Evolutionary conservation across 2,888 invertebrate species (phyloP).

Genomic region (Dolichomitus sp.): DNA sequence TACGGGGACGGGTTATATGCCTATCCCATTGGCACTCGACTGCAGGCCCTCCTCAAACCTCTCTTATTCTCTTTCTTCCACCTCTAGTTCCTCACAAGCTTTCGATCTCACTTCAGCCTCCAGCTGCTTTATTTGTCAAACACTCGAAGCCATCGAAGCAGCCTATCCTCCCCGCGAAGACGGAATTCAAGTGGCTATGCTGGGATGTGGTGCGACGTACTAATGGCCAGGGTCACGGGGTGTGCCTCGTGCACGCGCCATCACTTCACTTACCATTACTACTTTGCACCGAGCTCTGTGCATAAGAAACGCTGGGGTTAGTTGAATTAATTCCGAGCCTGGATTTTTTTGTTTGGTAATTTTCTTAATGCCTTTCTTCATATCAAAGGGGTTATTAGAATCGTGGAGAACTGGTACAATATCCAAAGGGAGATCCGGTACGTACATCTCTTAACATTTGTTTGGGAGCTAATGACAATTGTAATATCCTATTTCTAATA

Average conservation of each 20-base stretch:
- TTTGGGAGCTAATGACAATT: too few species aligned
- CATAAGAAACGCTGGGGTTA: not conserved
- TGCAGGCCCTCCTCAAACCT: conserved; percentile 66
- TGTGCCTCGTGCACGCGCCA: conserved; percentile 41
- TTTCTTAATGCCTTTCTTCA: too few species aligned
- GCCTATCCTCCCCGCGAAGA: conserved; percentile 22
- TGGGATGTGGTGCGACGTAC: conserved; percentile 49
- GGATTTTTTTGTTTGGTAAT: not conserved
- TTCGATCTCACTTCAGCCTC: conserved; percentile 55
- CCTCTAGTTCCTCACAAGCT: conserved; percentile 40
- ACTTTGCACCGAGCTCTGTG: not conserved
- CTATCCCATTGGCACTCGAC: conserved; percentile 71
- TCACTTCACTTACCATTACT: conserved; percentile 21
- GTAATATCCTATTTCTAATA: too few species aligned
- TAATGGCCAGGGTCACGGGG: conserved; percentile 68
- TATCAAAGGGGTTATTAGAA: too few species aligned
- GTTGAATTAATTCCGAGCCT: not conserved
- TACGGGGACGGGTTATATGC: conserved; percentile 59
- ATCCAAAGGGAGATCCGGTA: too few species aligned
- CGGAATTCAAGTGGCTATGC: conserved; percentile 75
- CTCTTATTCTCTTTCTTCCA: conserved; percentile 40
- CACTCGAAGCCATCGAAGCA: conserved; percentile 59
- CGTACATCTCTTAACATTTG: too few species aligned
- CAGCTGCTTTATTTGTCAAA: conserved; percentile 78
- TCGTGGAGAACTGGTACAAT: too few species aligned